phyloP scores from a whole-genome alignment of 2,888 invertebrate species.

The Isotomurus palustris region DNA sequence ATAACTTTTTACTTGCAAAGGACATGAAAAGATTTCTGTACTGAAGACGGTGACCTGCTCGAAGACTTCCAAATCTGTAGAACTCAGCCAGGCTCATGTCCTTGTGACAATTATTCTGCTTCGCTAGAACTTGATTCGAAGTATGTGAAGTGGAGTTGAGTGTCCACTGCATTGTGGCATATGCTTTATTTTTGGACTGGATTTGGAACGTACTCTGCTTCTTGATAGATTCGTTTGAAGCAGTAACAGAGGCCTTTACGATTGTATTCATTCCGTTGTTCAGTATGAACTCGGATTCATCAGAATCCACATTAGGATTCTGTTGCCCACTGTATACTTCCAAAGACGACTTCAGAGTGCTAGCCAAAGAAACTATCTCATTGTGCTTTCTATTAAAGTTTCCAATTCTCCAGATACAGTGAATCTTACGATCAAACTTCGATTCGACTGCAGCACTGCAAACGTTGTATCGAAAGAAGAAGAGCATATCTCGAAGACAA shows the following conservation, averaged over 20 bases:
- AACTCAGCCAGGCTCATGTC: constrained; percentile 8
- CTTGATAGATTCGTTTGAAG: background rate
- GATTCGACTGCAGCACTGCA: background rate
- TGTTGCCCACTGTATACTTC: background rate
- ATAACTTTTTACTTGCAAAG: constrained; percentile 1
- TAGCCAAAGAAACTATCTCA: background rate
- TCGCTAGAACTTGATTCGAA: constrained; percentile 13
- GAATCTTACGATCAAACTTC: background rate
- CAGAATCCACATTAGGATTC: background rate
- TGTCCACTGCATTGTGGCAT: constrained; percentile 11
- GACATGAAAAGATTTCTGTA: constrained; percentile 17
- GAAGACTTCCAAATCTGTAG: constrained; percentile 12
- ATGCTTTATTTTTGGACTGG: background rate
- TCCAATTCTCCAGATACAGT: background rate
- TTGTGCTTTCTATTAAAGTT: no score
- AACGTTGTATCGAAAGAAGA: constrained; percentile 9
- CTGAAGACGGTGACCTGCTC: constrained; percentile 17
- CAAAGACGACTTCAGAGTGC: background rate
- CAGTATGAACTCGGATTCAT: background rate
- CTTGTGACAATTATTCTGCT: constrained; percentile 11
- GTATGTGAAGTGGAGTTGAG: constrained; percentile 13
- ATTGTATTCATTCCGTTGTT: constrained; percentile 7
- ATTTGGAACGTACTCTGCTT: constrained; percentile 11
- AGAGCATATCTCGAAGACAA: constrained; percentile 14
- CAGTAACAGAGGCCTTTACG: background rate